These are phyloP conservation scores for zebrafish (Danio rerio) DNA, from an alignment of 2,113 vertebrate genomes.

Conservation along the genomic window GRCz12tu NC_133185.1:43226501-43227000, in stretches of 20 bases:
- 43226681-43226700: neutral
- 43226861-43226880: neutral
- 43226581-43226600: no score
- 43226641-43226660: neutral
- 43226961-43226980: conserved; percentile 1
- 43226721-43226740: neutral
- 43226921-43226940: neutral
- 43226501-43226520: no score
- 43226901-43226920: neutral
- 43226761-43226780: neutral
- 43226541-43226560: no score
- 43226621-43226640: no score
- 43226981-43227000: conserved; percentile 16
- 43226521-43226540: no score
- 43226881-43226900: neutral
- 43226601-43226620: no score
- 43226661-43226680: neutral
- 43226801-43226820: neutral
- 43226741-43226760: neutral
- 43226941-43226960: neutral
- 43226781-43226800: neutral
- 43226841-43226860: neutral
- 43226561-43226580: no score
- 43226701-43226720: neutral
- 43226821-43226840: neutral